Percentiles rank a stretch among this genome's conserved stretches.
These are phyloP conservation scores for Spermophilus dauricus DNA, from an alignment of 2,113 vertebrate species.

Conservation along the genomic window DNA sequence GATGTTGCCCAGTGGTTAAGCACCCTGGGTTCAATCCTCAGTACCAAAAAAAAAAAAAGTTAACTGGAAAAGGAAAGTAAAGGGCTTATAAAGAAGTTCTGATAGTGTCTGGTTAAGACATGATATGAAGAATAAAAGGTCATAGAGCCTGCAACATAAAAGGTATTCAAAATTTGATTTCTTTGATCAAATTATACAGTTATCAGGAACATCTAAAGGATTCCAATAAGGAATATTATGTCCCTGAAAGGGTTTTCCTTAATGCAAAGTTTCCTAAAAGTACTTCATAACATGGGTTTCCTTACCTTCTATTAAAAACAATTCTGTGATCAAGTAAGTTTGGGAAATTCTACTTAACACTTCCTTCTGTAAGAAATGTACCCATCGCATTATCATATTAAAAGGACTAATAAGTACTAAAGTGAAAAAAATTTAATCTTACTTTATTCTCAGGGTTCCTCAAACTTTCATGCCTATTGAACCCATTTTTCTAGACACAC, in stretches of 20 bases:
- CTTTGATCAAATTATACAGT: not conserved
- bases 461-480: not conserved
- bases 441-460: not conserved
- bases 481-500: not conserved
- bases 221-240: not conserved
- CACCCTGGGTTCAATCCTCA: too few species aligned
- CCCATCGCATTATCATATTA: not conserved
- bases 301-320: not conserved
- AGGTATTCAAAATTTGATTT: not conserved
- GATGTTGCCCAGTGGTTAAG: too few species aligned
- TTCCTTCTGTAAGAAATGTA: not conserved
- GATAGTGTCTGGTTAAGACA: not conserved
- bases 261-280: constrained; percentile 31
- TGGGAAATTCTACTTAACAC: constrained; percentile 10
- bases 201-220: constrained; percentile 6
- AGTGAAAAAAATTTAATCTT: not conserved
- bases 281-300: not conserved
- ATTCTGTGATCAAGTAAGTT: not conserved
- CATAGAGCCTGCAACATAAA: not conserved
- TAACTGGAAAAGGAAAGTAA: not conserved
- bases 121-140: not conserved
- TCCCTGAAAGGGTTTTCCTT: constrained; percentile 14
- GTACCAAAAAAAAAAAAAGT: too few species aligned
- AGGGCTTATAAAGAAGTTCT: not conserved
- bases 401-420: not conserved